Base-by-base conservation (phyloP, 1,140 invertebrate species). In the Elymnias hypermnestra region DNA sequence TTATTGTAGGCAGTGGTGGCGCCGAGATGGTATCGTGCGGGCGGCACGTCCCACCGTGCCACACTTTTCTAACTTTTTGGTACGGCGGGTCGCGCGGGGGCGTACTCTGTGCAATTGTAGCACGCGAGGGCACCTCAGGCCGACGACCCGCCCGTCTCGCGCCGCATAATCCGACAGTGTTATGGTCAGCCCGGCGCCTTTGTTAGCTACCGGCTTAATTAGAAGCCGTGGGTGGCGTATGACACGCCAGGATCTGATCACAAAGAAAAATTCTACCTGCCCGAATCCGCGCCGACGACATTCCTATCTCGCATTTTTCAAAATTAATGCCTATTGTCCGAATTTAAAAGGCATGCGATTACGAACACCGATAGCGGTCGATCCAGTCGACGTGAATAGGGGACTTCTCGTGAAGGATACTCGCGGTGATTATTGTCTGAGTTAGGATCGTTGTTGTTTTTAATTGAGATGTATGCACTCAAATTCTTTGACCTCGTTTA, bases 251-350 rank as follows among this genome's bases (percentile, higher is more conserved):
- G 74, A 83, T 79, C 56, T 72, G 72, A 82, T 82, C 76, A 78
- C 78, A 81, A 81, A 79, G 73, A 81, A 82, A 82, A 81, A 77
- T 75, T 77, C 67, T 82, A 83, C 77, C 74, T 84, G 81, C 65
- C 62, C 59, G 59, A 71, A 61, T 74, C 63, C 57, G 59, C 61
- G 63, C 57, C 68, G 64, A 71, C 72, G 66, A 73, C 77, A 81
- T 78, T 81, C 74, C 72, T 75, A 71, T 72, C 71, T 73, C 67
- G 58, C 66, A 63, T 68, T 63, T 66, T 75, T 68, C 61, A 72
- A 81, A 78, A 83, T 83, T 79, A 81, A 83, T 75, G 67, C 63
- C 73, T 64, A 79, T 81, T 83, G 76, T 83, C 61, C 61, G 65
- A 62, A 49, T 40, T 44, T 47, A 44, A 50, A 57, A 51, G 45